These are phyloP conservation scores for Globodera ellingtonae DNA, from an alignment of 1,140 invertebrate species.

Conservation along the genomic window DNA sequence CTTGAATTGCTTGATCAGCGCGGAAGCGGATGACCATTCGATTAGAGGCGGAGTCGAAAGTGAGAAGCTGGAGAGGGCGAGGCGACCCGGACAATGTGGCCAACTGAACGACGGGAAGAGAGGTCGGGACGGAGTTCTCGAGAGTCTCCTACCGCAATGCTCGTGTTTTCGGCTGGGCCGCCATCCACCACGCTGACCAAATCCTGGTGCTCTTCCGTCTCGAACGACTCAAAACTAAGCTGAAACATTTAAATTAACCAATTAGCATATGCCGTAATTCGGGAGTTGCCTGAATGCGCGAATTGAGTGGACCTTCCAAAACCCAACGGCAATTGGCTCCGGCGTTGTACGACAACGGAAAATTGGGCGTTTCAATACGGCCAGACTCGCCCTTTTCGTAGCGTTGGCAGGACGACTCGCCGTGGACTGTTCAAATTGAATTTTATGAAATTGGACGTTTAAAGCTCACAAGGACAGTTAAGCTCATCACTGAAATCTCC, in stretches of 20 bases:
- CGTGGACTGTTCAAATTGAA: slow-evolving; percentile 45
- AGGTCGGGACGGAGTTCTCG: too few species aligned
- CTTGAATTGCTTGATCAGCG: slow-evolving; percentile 87
- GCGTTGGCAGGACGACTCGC: slow-evolving; percentile 76
- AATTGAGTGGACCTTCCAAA: slow-evolving; percentile 89
- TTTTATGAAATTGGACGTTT: not conserved
- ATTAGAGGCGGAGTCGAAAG: slow-evolving; percentile 90
- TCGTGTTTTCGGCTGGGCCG: slow-evolving; percentile 88
- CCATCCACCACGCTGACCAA: slow-evolving; percentile 92
- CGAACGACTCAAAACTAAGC: slow-evolving; percentile 85
- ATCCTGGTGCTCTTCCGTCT: slow-evolving; percentile 92
- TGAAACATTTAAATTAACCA: slow-evolving; percentile 66
- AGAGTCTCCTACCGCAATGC: slow-evolving; percentile 71
- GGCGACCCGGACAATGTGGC: slow-evolving; percentile 87
- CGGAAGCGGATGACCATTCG: slow-evolving; percentile 97
- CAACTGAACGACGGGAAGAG: slow-evolving; percentile 65
- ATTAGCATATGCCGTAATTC: not conserved
- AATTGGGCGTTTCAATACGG: slow-evolving; percentile 88
- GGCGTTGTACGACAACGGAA: slow-evolving; percentile 85
- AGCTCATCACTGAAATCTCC: slow-evolving; percentile 68
- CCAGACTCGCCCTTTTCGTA: slow-evolving; percentile 83
- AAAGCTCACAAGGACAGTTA: slow-evolving; percentile 64
- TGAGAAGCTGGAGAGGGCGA: slow-evolving; percentile 76
- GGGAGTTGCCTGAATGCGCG: slow-evolving; percentile 74
- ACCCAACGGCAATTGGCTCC: slow-evolving; percentile 94